Evolutionary conservation across 35 echinoderm and acorn worm species (phyloP), one percentile per base, ranked within the genome.

Genomic region (Lytechinus variegatus): DNA sequence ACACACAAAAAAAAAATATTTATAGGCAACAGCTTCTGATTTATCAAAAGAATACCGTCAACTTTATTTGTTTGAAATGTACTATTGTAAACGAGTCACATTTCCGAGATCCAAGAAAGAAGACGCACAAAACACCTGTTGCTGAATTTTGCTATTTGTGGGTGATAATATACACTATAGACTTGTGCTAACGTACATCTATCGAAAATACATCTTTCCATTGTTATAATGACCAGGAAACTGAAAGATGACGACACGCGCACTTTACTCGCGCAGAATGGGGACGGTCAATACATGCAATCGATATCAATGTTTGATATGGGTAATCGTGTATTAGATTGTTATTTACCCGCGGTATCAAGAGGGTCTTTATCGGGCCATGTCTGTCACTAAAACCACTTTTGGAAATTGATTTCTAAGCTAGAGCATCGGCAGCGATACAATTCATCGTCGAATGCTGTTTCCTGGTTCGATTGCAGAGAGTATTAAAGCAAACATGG

Each of bases 371-470:
- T 79, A 79, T 79, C 66, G 66, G 66, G 66, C 66, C 66, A 8
- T 79, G 66, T 79, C 66, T 79, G 66, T 79, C 66, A 79, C 66
- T 79, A 79, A 79, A 79, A 79, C 66, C 66, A 79, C 66, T 79
- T 79, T 79, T 79, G 66, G 66, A 79, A 79, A 79, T 79, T 79
- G 66, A 79, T 79, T 79, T 79, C 66, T 79, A 79, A 79, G 66
- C 66, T 7, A 79, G 66, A 79, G 14, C 66, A 24, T n/a, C 16
- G 66, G 66, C 21, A 79, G 66, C 66, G 66, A 79, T 79, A 79
- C 66, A 79, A 24, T 24, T 79, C n/a, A 6, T n/a, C 8, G 5
- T 79, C 16, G 3, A 79, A 79, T 24, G 66, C 66, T 24, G 19
- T 8, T 79, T 79, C 66, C 16, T 21, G 66, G 66, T 79, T 79